Base-by-base conservation (phyloP, 1,140 invertebrate species). In the Heliconius hermathena region DNA sequence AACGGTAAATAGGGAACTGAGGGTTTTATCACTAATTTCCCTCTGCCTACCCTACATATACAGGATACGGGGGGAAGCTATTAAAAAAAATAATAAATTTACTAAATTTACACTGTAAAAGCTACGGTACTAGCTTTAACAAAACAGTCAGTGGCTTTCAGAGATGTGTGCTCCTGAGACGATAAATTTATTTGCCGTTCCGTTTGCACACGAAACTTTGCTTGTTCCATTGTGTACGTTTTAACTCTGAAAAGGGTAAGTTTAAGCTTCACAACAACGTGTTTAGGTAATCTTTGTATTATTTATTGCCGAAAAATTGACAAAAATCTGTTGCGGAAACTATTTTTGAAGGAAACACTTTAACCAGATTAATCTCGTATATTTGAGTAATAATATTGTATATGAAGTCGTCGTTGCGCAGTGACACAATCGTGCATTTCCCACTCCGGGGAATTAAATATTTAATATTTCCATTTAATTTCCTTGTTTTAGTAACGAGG, bases 241-340 rank as follows among this genome's bases (percentile, higher is more conserved):
- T 84, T 78, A 79, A 78, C 78, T 80, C 79, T 75, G 81, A 77
- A 82, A 84, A 84, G 81, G 83, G 83, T 84, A 72, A 82, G 81
- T 77, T 84, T 81, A 81, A 81, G 76, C 73, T 81, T 73, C 74
- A 81, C 80, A 74, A 66, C 60, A 66, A 66, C 60, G 60, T 66
- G 60, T 66, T 66, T 66, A 66, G 60, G 60, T 29, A 66, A 66
- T 66, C 60, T 66, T 16, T 16, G n/a, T 29, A 26, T 66, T 66
- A 29, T 66, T 66, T 66, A 66, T 66, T 13, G 60, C 60, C 60
- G 26, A 66, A 29, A 66, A 66, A 66, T 26, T 66, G 60, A 9
- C 26, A 66, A 66, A 66, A 26, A 26, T 29, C 8, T 66, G 6
- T 66, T 4, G 3, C 4, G 3, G 11, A 66, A 66, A 22, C 60